Percentiles rank a stretch among this genome's conserved stretches.
Evolutionary conservation across 35 echinoderm and acorn worm species (phyloP).

Genomic region (Diadema setosum): DNA sequence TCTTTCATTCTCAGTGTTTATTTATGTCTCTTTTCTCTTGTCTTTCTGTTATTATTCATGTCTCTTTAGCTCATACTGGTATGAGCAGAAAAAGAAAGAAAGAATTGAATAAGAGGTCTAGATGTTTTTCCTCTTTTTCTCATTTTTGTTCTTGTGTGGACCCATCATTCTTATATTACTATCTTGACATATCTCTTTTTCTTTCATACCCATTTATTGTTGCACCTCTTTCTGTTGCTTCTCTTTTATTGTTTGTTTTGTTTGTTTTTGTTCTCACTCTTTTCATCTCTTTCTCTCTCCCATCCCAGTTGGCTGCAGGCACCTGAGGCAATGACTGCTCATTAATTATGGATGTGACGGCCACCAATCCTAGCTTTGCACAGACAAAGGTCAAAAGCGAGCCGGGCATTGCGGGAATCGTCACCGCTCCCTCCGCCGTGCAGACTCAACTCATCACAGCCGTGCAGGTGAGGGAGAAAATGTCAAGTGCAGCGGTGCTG

Average conservation of each 20-base stretch:
- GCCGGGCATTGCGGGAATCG: slow-evolving; percentile 4
- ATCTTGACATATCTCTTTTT: neutral
- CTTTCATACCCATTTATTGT: neutral
- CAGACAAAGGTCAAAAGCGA: slow-evolving; percentile 22
- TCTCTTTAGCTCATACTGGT: too few relatives aligned
- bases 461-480: neutral
- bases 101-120: too few relatives aligned
- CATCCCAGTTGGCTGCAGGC: slow-evolving; percentile 5
- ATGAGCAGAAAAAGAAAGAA: too few relatives aligned
- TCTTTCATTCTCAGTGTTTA: neutral
- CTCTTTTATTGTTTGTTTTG: neutral
- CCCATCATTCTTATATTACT: neutral
- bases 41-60: too few relatives aligned
- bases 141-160: neutral
- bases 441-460: slow-evolving; percentile 7
- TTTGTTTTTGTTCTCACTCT: neutral
- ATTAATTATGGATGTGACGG: slow-evolving; percentile 20
- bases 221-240: neutral
- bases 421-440: neutral
- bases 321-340: slow-evolving; percentile 8
- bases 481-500: slow-evolving; percentile 5
- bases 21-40: neutral
- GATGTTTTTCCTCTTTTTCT: neutral
- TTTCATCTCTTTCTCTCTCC: neutral
- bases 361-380: slow-evolving; percentile 14